Base-by-base conservation (phyloP, 1,140 invertebrate genomes). In the Galleria mellonella region DNA sequence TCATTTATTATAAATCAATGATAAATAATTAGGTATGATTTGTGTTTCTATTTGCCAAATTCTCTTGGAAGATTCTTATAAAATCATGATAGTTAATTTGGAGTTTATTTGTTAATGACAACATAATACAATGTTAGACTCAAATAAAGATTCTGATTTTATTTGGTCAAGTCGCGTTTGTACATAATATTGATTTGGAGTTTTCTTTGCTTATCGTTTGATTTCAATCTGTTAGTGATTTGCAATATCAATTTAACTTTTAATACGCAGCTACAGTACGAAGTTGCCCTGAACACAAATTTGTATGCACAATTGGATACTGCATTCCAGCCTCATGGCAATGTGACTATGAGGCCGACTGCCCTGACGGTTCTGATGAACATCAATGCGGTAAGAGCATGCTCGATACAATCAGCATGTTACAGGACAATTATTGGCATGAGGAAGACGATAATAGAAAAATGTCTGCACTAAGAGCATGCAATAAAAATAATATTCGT, bases 271-370 rank as follows among this genome's bases (percentile, higher is more conserved):
- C 81, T 82, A 81, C 65, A 56, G 72, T 77, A 32, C 76, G 84
- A 57, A 87, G 84, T 23, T 92, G 91, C 73, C 70, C 86, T 6
- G 79, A 84, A 49, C 87, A 88, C 51, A 88, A 90, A 67, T 92
- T 92, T 74, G 72, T 86, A 56, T 92, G 91, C 71, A 70, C 64
- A 11, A 87, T 71, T 43, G 89, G 90, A 10, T 85, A 89, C 40
- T 96, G 94, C 74, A 94, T 96, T 60, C 92, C 93, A 1, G 72
- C 70, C 13, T 79, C 92, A 62, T 94, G 93, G 90, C 87, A 89
- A 43, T 92, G 91, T 68, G 92, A 94, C 73, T 88, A 87, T 42
- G 84, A 90, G 40, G 85, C 87, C 40, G 92, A 94, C 72, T 94
- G 92, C 63, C 72, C 69, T 28, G 92, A 93, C 68, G 88, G 87